These are phyloP conservation scores for Vireo griseus DNA, from an alignment of 2,797 vertebrate genomes.

Conservation along the genomic window DNA sequence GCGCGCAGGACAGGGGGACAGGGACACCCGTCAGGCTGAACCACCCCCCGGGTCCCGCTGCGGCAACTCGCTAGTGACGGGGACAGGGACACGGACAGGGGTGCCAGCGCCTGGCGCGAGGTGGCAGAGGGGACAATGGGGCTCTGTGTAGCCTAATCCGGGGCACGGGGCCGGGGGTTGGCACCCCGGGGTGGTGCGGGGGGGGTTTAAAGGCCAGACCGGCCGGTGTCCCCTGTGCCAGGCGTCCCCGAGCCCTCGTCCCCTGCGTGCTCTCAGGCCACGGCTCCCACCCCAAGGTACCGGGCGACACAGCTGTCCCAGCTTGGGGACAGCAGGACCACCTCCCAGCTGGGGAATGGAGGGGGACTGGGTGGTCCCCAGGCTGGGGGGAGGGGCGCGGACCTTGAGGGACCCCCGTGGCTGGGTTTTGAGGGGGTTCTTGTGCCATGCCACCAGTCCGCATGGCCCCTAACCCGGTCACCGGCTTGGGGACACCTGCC, in stretches of 20 bases:
- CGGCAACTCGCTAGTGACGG: background rate
- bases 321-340: background rate
- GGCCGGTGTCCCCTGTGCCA: background rate
- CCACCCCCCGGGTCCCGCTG: background rate
- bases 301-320: background rate
- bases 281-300: background rate
- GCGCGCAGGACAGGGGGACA: background rate
- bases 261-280: background rate
- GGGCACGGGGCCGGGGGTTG: slow-evolving; percentile 18
- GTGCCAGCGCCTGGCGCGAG: background rate
- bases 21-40: background rate
- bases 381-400: background rate
- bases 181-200: background rate
- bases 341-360: background rate
- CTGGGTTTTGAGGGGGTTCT: background rate
- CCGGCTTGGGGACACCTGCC: background rate
- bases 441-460: rapidly evolving
- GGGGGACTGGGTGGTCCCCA: background rate
- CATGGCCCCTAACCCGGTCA: background rate
- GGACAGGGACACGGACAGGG: background rate
- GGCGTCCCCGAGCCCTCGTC: background rate
- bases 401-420: too few species aligned
- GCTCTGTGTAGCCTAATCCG: slow-evolving; percentile 46
- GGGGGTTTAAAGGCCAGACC: background rate
- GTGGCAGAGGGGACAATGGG: slow-evolving; percentile 32